phyloP scores from a whole-genome alignment of 2,113 vertebrate species.

The Pteronura brasiliensis region DNA sequence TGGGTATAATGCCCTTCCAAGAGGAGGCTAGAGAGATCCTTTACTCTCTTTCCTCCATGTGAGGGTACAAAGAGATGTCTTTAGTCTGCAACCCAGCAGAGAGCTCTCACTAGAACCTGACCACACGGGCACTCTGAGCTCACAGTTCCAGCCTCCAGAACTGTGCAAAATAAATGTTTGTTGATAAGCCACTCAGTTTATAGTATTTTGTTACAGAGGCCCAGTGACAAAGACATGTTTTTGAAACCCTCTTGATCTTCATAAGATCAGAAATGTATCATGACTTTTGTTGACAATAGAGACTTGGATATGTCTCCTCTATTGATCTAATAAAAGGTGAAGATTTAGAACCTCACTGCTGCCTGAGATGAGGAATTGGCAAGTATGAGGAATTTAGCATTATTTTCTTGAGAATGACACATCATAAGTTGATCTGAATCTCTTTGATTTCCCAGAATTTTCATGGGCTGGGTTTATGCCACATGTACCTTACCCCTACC shows the following conservation, averaged over 20 bases:
- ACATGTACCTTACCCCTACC: neutral
- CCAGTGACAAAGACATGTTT: neutral
- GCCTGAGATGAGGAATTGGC: neutral
- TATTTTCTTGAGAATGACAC: constrained; percentile 45
- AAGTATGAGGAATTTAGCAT: constrained; percentile 23
- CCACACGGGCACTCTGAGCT: neutral
- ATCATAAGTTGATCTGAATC: constrained; percentile 29
- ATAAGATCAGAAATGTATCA: constrained; percentile 34
- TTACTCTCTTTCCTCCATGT: neutral
- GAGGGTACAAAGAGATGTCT: neutral
- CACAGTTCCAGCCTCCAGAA: neutral
- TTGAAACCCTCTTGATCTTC: constrained; percentile 40
- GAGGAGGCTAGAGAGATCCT: neutral
- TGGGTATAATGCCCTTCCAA: neutral
- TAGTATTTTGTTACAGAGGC: neutral
- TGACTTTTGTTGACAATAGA: constrained; percentile 39
- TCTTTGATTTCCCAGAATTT: constrained; percentile 47
- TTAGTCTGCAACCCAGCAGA: neutral
- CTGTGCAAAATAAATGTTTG: neutral
- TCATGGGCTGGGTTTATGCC: constrained; percentile 9
- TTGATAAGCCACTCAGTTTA: neutral
- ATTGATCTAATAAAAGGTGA: constrained; percentile 47
- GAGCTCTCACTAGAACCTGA: neutral
- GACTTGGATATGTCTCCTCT: constrained; percentile 32
- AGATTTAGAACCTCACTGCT: constrained; percentile 26